Evolutionary conservation across 2,888 invertebrate genomes (phyloP).

Genomic region (Timandra comae): DNA sequence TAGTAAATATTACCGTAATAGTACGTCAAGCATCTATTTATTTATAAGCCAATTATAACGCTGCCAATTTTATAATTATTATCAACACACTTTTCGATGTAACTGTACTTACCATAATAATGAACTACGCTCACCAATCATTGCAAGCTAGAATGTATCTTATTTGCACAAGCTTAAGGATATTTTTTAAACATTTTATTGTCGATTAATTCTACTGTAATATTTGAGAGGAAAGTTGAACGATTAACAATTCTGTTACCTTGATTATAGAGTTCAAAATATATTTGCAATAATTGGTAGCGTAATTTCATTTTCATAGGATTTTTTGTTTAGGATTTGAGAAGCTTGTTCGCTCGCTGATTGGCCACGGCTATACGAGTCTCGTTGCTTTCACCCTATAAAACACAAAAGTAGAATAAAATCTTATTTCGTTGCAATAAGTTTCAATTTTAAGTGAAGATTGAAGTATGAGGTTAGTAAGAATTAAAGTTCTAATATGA

Average conservation of each 20-base stretch:
- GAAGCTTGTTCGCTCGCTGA: conserved; percentile 91
- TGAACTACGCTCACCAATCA: conserved; percentile 9
- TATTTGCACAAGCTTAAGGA: neutral
- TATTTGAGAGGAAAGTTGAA: too few species aligned
- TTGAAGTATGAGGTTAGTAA: too few species aligned
- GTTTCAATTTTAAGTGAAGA: too few species aligned
- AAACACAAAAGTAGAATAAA: too few species aligned
- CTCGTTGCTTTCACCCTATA: conserved; percentile 89
- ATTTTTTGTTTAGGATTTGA: conserved; percentile 78
- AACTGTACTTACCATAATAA: conserved; percentile 35
- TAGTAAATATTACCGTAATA: too few species aligned
- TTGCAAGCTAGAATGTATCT: conserved; percentile 2
- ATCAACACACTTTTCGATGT: conserved; percentile 4
- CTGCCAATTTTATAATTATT: neutral
- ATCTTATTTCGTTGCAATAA: too few species aligned
- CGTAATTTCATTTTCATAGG: too few species aligned
- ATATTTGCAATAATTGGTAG: too few species aligned
- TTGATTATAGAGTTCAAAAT: too few species aligned
- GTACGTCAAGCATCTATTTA: too few species aligned
- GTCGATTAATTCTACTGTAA: conserved; percentile 4
- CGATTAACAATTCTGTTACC: neutral
- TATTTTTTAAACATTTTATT: neutral
- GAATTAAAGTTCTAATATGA: too few species aligned
- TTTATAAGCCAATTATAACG: too few species aligned
- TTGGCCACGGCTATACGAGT: conserved; percentile 93